phyloP scores from a whole-genome alignment of 2,113 vertebrate genomes.

The Menidia beryllina region DNA sequence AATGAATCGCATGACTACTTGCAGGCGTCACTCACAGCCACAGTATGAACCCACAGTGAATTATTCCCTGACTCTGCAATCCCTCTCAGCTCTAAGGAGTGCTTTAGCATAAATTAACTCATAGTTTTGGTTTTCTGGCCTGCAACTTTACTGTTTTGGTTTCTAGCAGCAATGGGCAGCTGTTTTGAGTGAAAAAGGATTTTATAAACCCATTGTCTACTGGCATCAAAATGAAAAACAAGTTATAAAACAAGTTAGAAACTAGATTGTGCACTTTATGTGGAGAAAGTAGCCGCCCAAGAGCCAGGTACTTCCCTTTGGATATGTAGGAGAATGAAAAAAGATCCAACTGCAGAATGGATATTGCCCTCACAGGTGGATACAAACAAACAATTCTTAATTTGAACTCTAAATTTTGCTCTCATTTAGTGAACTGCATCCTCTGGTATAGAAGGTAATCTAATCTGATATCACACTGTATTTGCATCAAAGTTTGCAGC shows the following conservation, averaged over 20 bases:
- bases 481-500: conserved; percentile 33
- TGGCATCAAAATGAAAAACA: neutral
- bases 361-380: too few species aligned
- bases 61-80: conserved; percentile 4
- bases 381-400: too few species aligned
- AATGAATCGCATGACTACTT: neutral
- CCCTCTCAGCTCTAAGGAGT: neutral
- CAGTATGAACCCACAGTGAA: neutral
- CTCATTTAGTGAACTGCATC: conserved; percentile 10
- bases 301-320: neutral
- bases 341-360: neutral
- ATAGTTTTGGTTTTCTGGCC: conserved; percentile 16
- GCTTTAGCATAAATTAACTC: conserved; percentile 7
- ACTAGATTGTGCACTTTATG: neutral
- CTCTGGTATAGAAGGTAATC: conserved; percentile 22
- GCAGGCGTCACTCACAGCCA: neutral
- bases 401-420: too few species aligned
- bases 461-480: conserved; percentile 44
- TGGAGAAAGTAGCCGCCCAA: neutral
- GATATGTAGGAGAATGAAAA: neutral
- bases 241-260: neutral
- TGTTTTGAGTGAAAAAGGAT: neutral
- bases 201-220: neutral
- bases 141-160: neutral
- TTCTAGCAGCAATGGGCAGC: neutral